Conservation (phyloP, 2,888 invertebrate genomes). For the Abscondita cerata region DNA sequence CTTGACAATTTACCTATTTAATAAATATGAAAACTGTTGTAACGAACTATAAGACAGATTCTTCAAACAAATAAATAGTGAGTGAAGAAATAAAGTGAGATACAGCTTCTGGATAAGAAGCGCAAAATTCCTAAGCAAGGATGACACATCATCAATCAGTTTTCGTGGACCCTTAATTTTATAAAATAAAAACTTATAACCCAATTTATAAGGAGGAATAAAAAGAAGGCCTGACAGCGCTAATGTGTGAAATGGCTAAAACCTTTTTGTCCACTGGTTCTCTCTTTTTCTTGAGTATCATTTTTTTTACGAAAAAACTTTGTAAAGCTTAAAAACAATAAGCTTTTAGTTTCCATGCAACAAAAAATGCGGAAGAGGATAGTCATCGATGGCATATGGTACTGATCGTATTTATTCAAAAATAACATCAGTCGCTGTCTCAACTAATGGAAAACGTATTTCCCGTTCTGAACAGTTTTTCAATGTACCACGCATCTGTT, state of each 20-base stretch:
- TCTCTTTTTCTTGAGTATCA: constrained; percentile 8
- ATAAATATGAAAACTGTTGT: too few species aligned
- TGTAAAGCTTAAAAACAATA: constrained; percentile 6
- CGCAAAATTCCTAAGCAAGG: constrained; percentile 8
- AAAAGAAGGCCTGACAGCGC: constrained; percentile 1
- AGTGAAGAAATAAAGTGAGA: too few species aligned
- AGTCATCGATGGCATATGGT: constrained; percentile 12
- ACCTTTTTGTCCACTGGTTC: background rate
- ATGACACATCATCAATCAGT: background rate
- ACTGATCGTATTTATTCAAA: constrained; percentile 9
- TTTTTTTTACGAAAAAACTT: constrained; percentile 4
- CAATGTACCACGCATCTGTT: constrained; percentile 6
- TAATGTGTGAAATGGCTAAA: too few species aligned
- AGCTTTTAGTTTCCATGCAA: constrained; percentile 10
- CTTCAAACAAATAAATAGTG: too few species aligned
- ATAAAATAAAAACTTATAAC: constrained; percentile 16
- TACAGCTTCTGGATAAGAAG: constrained; percentile 16
- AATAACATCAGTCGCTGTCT: constrained; percentile 7
- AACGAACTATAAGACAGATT: too few species aligned
- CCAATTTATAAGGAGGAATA: constrained; percentile 8
- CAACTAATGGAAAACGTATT: background rate
- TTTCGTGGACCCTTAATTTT: constrained; percentile 12
- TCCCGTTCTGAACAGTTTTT: too few species aligned
- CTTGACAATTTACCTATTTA: too few species aligned
- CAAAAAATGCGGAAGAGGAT: constrained; percentile 12